Evolutionary conservation across 2,113 vertebrate genomes (phyloP).

Genomic region (Hylia prasina): DNA sequence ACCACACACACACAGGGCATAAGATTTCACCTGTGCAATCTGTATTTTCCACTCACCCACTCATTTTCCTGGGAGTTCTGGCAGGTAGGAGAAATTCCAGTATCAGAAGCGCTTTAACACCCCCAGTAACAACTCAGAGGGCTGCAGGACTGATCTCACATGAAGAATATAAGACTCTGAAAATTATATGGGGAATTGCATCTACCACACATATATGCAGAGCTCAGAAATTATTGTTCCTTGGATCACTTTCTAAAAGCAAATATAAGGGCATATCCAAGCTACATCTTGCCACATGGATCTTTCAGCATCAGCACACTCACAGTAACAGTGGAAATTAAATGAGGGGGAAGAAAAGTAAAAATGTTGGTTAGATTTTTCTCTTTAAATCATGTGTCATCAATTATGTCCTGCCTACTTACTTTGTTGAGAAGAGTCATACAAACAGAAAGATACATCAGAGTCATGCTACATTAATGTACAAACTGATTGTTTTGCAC

Average conservation of each 20-base stretch:
- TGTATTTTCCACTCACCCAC: neutral
- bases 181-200: neutral
- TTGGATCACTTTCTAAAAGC: neutral
- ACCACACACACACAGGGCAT: neutral
- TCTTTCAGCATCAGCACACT: neutral
- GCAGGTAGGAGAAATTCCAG: neutral
- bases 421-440: neutral
- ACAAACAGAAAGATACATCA: neutral
- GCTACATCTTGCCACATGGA: neutral
- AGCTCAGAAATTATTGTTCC: neutral
- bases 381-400: neutral
- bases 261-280: neutral
- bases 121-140: neutral
- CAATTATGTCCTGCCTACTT: neutral
- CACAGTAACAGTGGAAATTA: neutral
- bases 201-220: neutral
- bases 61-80: neutral
- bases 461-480: neutral
- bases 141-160: neutral
- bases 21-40: neutral
- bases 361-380: neutral
- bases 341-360: neutral
- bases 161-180: neutral
- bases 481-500: neutral
- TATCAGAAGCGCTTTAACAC: neutral